phyloP scores from a whole-genome alignment of 2,113 vertebrate species.

The Myrmophylax atrothorax region DNA sequence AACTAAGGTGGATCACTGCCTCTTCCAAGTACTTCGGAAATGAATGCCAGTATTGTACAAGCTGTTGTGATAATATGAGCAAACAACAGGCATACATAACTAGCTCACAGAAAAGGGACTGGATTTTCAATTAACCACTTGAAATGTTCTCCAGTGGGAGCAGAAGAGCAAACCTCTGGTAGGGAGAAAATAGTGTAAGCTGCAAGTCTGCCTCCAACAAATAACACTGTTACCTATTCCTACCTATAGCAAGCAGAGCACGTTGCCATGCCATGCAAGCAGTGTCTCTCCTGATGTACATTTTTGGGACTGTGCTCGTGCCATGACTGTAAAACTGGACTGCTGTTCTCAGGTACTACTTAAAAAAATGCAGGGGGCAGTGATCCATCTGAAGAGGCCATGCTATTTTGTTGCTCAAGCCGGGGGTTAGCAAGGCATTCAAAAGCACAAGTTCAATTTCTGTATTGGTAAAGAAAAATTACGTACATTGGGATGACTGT shows the following conservation, averaged over 20 bases:
- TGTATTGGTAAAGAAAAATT: not conserved
- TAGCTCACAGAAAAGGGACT: not conserved
- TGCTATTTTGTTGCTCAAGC: not conserved
- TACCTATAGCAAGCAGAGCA: not conserved
- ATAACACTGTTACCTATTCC: not conserved
- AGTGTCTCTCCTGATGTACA: not conserved
- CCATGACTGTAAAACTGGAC: not conserved
- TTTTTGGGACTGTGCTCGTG: not conserved
- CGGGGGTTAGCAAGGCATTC: not conserved
- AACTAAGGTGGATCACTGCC: not conserved
- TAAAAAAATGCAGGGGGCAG: not conserved
- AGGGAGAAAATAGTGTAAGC: not conserved
- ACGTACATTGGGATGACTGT: not conserved
- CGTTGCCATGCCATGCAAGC: accelerated
- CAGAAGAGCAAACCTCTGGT: not conserved
- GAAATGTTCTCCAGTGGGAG: not conserved
- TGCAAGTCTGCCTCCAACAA: not conserved
- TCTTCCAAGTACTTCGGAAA: not conserved
- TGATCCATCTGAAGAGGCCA: not conserved
- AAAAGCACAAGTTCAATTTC: not conserved
- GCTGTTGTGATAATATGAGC: not conserved
- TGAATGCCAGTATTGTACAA: not conserved
- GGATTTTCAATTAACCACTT: not conserved
- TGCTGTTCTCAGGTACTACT: not conserved
- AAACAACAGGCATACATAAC: not conserved